Evolutionary conservation across 2,888 invertebrate species (phyloP), one percentile per base, ranked within the genome.

Genomic region (Portevinia maculata): DNA sequence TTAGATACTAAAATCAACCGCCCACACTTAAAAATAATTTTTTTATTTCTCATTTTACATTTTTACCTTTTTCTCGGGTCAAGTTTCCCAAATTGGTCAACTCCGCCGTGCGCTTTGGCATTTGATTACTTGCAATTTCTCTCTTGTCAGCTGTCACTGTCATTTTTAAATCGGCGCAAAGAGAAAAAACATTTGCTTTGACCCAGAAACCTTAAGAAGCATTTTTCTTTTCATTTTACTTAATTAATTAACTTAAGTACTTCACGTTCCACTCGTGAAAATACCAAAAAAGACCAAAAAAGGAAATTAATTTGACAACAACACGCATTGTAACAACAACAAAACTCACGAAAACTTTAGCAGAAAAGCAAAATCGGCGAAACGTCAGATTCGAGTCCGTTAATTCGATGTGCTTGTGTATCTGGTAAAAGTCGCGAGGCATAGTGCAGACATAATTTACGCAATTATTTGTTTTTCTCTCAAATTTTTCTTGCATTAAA

Each of bases 201-300:
- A 83, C 78, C 83, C 50, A 71, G 17, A 83, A 83, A 78, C 78
- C 83, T 62, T 59, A 28, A 67, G 76, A 19, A 19, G 60, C 59
- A 41, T 67, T 32, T 67, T 44, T 32, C 52, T 67, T 32, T 67
- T 44, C 34, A 52, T 74, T 65, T 15, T 15, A 50, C 39, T 13
- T 37, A 69, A 44, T 73, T 71, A 76, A 83, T 83, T 71, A 62
- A 57, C 30, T 44, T 62, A 60, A 50, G 60, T 78, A 52, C 60
- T 71, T 21, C 48, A 21, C 37, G n/a, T n/a, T n/a, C n/a, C n/a
- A n/a, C n/a, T n/a, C n/a, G 24, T 41, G n/a, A 62, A 32, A 21
- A 11, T 3, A 34, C 15, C 34, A 59, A 55, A 55, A 62, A 37
- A 60, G 41, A 62, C 13, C 30, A 52, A 53, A 15, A 59, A 60